These are phyloP conservation scores for Sturnira hondurensis DNA, from an alignment of 2,113 vertebrate species.

Conservation along the genomic window DNA sequence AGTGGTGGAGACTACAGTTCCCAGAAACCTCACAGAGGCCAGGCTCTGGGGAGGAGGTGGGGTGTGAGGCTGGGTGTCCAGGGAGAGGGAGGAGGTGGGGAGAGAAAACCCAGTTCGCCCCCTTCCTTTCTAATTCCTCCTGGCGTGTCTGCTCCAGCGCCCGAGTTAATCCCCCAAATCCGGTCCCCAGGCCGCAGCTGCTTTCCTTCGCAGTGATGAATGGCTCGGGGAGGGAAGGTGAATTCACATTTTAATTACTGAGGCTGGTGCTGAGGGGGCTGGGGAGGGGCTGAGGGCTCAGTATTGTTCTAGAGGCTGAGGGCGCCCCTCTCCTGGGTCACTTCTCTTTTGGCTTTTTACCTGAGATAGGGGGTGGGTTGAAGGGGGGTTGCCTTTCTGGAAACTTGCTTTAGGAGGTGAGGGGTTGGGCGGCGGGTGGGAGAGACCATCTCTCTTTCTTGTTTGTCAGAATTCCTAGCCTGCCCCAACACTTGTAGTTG, in stretches of 20 bases:
- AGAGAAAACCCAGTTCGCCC: slow-evolving; percentile 66
- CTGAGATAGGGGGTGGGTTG: background rate
- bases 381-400: background rate
- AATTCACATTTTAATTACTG: slow-evolving; percentile 77
- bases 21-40: slow-evolving; percentile 70
- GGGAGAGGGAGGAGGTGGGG: slow-evolving; percentile 63
- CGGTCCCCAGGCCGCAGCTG: slow-evolving; percentile 64
- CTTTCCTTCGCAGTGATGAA: slow-evolving; percentile 65
- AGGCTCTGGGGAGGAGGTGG: slow-evolving; percentile 57
- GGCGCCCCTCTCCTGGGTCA: background rate
- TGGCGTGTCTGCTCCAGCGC: slow-evolving; percentile 73
- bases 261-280: slow-evolving; percentile 46
- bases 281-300: slow-evolving; percentile 31
- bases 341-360: slow-evolving; percentile 44
- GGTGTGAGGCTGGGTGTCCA: slow-evolving; percentile 27
- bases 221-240: slow-evolving; percentile 39
- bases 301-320: slow-evolving; percentile 23
- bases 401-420: background rate
- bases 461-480: background rate
- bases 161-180: slow-evolving; percentile 76
- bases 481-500: slow-evolving; percentile 20
- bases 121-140: slow-evolving; percentile 72
- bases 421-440: background rate
- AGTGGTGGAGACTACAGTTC: slow-evolving; percentile 69
- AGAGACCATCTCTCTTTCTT: background rate